phyloP scores from a whole-genome alignment of 2,797 vertebrate genomes.

The Bradypus variegatus region DNA sequence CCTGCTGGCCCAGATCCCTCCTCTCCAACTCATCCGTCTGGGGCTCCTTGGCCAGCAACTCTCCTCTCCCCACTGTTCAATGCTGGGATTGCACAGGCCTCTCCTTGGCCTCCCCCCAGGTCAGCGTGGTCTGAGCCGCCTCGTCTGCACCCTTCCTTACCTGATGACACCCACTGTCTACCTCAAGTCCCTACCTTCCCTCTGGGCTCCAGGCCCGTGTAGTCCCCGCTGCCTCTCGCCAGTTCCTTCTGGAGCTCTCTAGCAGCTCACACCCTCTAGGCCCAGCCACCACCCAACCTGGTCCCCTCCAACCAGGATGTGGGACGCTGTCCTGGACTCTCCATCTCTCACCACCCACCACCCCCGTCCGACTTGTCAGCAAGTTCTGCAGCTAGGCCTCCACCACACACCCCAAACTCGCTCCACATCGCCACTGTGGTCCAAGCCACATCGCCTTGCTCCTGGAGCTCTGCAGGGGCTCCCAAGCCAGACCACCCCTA shows the following conservation, averaged over 20 bases:
- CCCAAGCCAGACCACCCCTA: neutral
- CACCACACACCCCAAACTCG: fast-evolving
- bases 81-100: neutral
- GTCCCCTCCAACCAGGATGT: neutral
- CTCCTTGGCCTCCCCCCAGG: neutral
- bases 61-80: neutral
- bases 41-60: neutral
- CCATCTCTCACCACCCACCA: neutral
- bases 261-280: neutral
- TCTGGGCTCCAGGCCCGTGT: neutral
- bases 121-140: neutral
- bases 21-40: neutral
- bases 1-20: neutral
- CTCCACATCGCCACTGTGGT: neutral
- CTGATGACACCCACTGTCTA: fast-evolving
- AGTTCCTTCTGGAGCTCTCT: too few species aligned
- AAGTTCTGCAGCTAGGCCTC: neutral
- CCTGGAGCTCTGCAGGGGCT: fast-evolving
- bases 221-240: fast-evolving
- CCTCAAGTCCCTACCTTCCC: fast-evolving
- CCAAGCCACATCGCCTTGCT: neutral
- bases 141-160: neutral
- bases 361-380: neutral
- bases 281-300: neutral
- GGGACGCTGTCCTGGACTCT: fast-evolving